Percentiles rank a stretch among this genome's conserved stretches.
phyloP scores from a whole-genome alignment of 2,888 invertebrate genomes.

The Ferrisia virgata region DNA sequence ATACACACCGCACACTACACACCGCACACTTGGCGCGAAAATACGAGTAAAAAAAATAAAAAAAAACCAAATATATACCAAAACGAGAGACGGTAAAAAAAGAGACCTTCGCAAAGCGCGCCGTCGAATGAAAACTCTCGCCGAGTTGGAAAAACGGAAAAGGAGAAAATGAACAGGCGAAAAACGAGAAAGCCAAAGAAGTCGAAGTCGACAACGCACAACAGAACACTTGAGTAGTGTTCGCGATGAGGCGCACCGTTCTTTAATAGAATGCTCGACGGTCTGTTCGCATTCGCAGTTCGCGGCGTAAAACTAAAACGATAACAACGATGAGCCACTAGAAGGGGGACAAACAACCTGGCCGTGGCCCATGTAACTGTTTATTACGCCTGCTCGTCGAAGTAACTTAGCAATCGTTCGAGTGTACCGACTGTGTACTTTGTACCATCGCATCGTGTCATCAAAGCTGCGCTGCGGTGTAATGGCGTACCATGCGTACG shows the following conservation, averaged over 20 bases:
- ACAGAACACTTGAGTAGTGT: constrained; percentile 10
- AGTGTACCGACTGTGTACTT: not conserved
- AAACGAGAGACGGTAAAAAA: not conserved
- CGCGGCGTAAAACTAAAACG: constrained; percentile 20
- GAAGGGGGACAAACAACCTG: constrained; percentile 37
- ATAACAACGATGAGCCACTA: constrained; percentile 15
- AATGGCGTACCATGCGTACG: no score
- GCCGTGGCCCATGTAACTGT: constrained; percentile 35
- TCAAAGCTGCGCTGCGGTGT: no score
- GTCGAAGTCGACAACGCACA: not conserved
- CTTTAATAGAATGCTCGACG: not conserved
- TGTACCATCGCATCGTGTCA: no score
- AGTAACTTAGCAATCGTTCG: not conserved
- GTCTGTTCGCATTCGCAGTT: not conserved
- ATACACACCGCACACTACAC: not conserved
- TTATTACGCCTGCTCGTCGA: not conserved
- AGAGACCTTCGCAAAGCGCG: not conserved
- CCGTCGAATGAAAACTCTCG: not conserved
- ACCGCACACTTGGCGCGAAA: not conserved
- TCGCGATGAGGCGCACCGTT: not conserved
- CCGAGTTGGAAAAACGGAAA: not conserved
- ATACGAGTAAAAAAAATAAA: no score
- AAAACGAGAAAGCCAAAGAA: not conserved
- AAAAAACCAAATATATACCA: not conserved
- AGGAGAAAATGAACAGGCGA: not conserved